These are phyloP conservation scores for Petrocephalus sullivani DNA, from an alignment of 2,797 vertebrate genomes.

Conservation along the genomic window DNA sequence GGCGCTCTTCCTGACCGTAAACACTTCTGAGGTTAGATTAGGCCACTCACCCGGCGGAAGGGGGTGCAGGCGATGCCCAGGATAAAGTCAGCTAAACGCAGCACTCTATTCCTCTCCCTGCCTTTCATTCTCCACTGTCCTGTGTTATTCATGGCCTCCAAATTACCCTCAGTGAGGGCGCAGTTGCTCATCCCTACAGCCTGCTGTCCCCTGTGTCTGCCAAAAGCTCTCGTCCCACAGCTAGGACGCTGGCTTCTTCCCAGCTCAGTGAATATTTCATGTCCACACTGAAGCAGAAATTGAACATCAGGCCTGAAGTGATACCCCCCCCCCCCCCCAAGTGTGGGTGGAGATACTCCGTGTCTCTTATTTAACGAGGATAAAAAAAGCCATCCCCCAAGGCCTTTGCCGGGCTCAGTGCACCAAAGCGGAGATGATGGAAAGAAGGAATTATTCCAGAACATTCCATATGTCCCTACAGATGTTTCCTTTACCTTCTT, in stretches of 20 bases:
- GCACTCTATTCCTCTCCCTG: not conserved
- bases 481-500: too few species aligned
- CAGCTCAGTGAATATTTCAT: slow-evolving; percentile 63
- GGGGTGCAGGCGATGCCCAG: not conserved
- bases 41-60: not conserved
- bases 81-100: not conserved
- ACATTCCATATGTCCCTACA: not conserved
- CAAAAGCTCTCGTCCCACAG: not conserved
- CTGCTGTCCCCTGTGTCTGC: not conserved
- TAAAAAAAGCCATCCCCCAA: not conserved
- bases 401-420: too few species aligned
- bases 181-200: not conserved
- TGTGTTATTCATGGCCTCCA: slow-evolving; percentile 21
- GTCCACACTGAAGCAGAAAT: slow-evolving; percentile 14
- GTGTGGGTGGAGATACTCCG: not conserved
- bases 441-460: not conserved
- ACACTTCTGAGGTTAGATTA: not conserved
- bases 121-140: not conserved
- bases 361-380: not conserved
- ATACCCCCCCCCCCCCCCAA: not conserved
- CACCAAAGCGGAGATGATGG: not conserved
- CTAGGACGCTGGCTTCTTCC: slow-evolving; percentile 48
- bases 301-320: not conserved
- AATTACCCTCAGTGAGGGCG: not conserved
- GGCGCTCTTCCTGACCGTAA: not conserved